A percentile compares a stretch with the other conserved stretches of the same genome.
These are phyloP conservation scores for Chlorocebus sabaeus DNA, from an alignment of 2,113 vertebrate species.

Conservation along the genomic window DNA sequence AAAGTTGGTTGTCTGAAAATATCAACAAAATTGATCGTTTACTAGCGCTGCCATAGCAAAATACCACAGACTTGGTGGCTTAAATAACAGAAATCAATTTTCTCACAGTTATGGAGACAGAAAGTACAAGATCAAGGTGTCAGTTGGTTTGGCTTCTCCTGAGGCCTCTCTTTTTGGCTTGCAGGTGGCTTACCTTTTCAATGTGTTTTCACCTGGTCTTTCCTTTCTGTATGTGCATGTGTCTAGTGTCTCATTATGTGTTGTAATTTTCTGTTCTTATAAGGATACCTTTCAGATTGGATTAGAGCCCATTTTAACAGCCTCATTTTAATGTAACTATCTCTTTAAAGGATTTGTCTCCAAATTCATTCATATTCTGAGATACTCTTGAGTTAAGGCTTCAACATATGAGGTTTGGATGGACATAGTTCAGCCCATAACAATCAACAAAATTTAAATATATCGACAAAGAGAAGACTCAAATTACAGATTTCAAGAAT, in stretches of 20 bases:
- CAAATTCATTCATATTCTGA: neutral
- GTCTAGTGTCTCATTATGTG: neutral
- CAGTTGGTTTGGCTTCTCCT: neutral
- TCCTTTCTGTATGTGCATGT: neutral
- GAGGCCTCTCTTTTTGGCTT: neutral
- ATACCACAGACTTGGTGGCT: neutral
- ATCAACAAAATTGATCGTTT: neutral
- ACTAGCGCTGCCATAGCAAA: neutral
- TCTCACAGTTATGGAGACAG: neutral
- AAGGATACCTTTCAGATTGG: neutral
- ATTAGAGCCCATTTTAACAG: neutral
- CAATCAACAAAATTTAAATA: neutral
- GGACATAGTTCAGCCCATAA: neutral
- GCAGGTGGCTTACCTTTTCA: neutral
- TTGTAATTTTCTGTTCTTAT: neutral
- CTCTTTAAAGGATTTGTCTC: constrained; percentile 13
- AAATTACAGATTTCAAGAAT: neutral
- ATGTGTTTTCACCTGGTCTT: neutral
- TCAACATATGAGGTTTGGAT: neutral
- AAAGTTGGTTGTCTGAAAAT: neutral
- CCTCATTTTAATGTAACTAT: constrained; percentile 19
- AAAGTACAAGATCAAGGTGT: neutral
- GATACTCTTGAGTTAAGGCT: neutral
- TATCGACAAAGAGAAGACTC: neutral
- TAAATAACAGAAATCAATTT: neutral